Evolutionary conservation across 2,888 invertebrate genomes (phyloP), one percentile per base, ranked within the genome.

Genomic region (Prenolepis imparis): DNA sequence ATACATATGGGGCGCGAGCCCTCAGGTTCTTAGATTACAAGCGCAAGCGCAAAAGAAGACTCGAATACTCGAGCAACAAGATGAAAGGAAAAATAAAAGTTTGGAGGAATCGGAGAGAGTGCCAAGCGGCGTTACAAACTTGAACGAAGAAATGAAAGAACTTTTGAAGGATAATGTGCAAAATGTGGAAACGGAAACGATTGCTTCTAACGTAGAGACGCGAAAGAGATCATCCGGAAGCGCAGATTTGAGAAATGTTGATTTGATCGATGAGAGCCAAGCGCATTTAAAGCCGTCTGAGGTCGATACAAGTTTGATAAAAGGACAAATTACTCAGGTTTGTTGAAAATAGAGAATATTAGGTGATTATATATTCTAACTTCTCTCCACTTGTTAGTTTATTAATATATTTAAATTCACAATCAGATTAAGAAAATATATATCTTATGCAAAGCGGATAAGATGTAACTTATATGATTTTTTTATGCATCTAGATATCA

Each of bases 1-100:
- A 72, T 97, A 96, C 92, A 96, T 96, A 0, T 98, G 98, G 98
- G 98, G 98, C 3, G 96, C 96, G 63, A 97, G 97, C 92, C 98
- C 98, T 0, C 97, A 97, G 93, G 96, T 96, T 83, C 95, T 98
- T 9, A 95, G 97, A 68, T 94, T 97, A 36, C 96, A 96, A 81
- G 96, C 96, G 85, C 97, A 97, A 93, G 96, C 96, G 4, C 96
- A 96, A 91, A 96, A 96, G 74, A 95, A 96, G 82, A 95, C 95
- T 5, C 95, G 96, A 88, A 95, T 96, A 61, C 94, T 95, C 70
- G 96, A 96, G 87, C 96, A 96, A 87, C 93, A 95, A 85, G 94
- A 94, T 32, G 95, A 95, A 61, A 95, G 95, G 87, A 91, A 94
- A 67, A 93, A 81, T 63, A 84, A 88, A 84, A 67, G 61, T 59